phyloP scores from a whole-genome alignment of 1,140 invertebrate species.

The Teleopsis dalmanni region DNA sequence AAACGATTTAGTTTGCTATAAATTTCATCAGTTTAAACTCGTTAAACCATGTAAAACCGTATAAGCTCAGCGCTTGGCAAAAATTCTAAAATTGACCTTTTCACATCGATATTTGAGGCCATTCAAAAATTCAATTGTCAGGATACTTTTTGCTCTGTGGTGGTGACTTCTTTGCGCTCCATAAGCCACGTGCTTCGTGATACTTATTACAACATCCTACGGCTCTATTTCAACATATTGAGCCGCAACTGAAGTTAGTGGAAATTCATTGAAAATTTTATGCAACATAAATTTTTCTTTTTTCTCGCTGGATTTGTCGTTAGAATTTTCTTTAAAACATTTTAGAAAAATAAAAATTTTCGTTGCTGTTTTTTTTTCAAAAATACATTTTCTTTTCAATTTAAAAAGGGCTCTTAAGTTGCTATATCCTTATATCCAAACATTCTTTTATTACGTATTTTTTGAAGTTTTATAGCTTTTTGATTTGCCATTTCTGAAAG shows the following conservation, averaged over 20 bases:
- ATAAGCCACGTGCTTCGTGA: too few species aligned
- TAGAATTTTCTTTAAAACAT: neutral
- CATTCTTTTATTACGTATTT: neutral
- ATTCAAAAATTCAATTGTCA: too few species aligned
- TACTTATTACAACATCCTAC: too few species aligned
- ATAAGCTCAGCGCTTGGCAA: too few species aligned
- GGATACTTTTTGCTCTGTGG: too few species aligned
- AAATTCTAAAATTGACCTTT: too few species aligned
- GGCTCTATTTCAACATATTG: too few species aligned
- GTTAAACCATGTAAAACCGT: too few species aligned
- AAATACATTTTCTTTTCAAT: neutral
- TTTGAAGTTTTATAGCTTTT: slow-evolving; percentile 8
- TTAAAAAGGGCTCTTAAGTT: neutral
- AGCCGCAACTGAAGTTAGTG: slow-evolving; percentile 5
- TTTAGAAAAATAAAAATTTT: neutral
- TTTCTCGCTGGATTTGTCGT: neutral
- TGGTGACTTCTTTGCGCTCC: too few species aligned
- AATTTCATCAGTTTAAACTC: too few species aligned
- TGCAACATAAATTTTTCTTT: slow-evolving; percentile 10
- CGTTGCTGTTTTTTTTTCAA: neutral
- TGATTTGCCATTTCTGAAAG: slow-evolving; percentile 7
- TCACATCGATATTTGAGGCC: too few species aligned
- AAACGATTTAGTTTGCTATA: too few species aligned
- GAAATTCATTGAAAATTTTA: slow-evolving; percentile 10
- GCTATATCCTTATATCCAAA: slow-evolving; percentile 1